Evolutionary conservation across 2,797 vertebrate genomes (phyloP).

Genomic region (Clarias pachynema): DNA sequence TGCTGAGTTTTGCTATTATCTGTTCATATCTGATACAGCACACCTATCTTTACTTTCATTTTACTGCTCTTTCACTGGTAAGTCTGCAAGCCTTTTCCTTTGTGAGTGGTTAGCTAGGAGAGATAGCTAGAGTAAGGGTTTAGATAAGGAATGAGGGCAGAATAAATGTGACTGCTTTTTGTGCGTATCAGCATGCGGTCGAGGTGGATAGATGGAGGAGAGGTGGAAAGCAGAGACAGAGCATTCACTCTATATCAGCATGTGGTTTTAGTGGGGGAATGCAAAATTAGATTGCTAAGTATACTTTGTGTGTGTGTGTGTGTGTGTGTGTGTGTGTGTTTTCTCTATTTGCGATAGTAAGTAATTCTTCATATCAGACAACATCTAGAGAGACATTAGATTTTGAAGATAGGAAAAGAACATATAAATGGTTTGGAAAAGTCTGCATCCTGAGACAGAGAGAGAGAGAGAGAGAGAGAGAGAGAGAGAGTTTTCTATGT

Average conservation of each 20-base stretch:
- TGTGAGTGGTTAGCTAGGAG: conserved; percentile 32
- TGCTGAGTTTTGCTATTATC: neutral
- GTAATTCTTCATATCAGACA: conserved; percentile 2
- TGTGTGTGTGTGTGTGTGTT: neutral
- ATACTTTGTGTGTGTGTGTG: conserved; percentile 42
- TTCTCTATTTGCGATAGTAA: conserved; percentile 1
- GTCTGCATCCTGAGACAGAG: no score
- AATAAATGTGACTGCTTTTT: conserved; percentile 44
- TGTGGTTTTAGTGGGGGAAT: conserved; percentile 58
- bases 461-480: no score
- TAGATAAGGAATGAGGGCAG: conserved; percentile 40
- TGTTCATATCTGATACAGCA: neutral
- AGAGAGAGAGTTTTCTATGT: no score
- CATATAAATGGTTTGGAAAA: no score
- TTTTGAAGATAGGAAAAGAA: no score
- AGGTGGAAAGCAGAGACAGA: conserved; percentile 50
- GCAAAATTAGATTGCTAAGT: conserved; percentile 69
- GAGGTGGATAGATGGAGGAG: conserved; percentile 44
- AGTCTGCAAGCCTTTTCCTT: conserved; percentile 20
- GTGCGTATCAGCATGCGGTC: conserved; percentile 60
- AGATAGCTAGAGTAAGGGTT: conserved; percentile 37
- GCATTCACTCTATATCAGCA: conserved; percentile 54
- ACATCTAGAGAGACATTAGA: neutral
- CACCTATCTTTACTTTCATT: conserved; percentile 3
- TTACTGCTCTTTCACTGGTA: conserved; percentile 23